Conservation (phyloP, 2,113 vertebrate genomes). For the Periophthalmus modestus region DNA sequence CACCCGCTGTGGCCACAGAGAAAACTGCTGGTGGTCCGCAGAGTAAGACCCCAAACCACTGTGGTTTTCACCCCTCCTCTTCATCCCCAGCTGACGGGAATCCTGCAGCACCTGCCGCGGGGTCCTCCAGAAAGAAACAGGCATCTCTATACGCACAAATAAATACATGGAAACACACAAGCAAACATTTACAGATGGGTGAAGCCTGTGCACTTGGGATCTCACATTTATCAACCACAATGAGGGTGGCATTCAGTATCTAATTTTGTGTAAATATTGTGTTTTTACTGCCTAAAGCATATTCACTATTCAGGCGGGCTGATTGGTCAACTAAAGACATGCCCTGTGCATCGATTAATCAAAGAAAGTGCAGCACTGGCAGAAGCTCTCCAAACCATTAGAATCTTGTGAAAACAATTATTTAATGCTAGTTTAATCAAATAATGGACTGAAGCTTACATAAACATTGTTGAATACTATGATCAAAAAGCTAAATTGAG, state of each 20-base stretch:
- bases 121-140: slow-evolving; percentile 11
- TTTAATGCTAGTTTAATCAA: too few species aligned
- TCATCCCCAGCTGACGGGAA: slow-evolving; percentile 44
- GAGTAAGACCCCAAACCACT: slow-evolving; percentile 47
- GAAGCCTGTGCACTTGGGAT: slow-evolving; percentile 3
- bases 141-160: slow-evolving; percentile 10
- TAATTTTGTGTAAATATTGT: neutral
- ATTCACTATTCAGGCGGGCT: neutral
- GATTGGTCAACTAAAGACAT: too few species aligned
- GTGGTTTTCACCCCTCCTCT: slow-evolving; percentile 3
- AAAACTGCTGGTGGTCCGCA: slow-evolving; percentile 53
- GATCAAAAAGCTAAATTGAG: too few species aligned
- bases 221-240: neutral
- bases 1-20: slow-evolving; percentile 20
- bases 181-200: slow-evolving; percentile 25
- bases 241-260: neutral
- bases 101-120: slow-evolving; percentile 51
- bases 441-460: too few species aligned
- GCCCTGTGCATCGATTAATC: too few species aligned
- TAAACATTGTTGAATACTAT: too few species aligned
- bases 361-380: too few species aligned
- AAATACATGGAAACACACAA: slow-evolving; percentile 26
- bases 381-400: too few species aligned
- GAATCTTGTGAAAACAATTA: too few species aligned
- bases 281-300: neutral